Conservation (phyloP, 1,140 invertebrate species). For the Calephelis nemesis region DNA sequence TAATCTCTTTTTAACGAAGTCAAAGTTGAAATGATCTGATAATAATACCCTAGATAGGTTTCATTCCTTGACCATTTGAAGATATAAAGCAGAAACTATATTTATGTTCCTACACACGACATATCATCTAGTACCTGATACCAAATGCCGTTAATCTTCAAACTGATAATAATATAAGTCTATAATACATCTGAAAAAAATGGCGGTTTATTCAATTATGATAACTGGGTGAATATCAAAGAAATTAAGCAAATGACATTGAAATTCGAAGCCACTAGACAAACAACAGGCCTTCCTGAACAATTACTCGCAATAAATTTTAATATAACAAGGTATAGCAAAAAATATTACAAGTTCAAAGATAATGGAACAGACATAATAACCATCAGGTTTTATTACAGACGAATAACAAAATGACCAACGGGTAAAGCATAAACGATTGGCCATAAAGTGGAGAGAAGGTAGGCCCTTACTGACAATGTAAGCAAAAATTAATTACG, state of each 20-base stretch:
- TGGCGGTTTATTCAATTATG: not conserved
- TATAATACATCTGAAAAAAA: too few relatives aligned
- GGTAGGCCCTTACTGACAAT: constrained; percentile 50
- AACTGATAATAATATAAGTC: too few relatives aligned
- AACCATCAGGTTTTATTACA: constrained; percentile 67
- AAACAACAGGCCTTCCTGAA: not conserved
- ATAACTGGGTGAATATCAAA: not conserved
- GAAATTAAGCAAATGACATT: too few relatives aligned
- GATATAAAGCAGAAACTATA: too few relatives aligned
- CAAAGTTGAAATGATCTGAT: too few relatives aligned
- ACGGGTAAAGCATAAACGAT: constrained; percentile 58
- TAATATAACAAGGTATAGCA: constrained; percentile 36
- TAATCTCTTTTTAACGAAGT: too few relatives aligned
- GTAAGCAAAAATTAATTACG: constrained; percentile 34
- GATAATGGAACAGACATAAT: constrained; percentile 61
- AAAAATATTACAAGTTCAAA: constrained; percentile 41
- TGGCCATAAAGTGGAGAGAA: constrained; percentile 61
- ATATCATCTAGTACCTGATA: too few relatives aligned
- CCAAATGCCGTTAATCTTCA: too few relatives aligned
- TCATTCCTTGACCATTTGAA: too few relatives aligned
- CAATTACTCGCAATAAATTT: not conserved
- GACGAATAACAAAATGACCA: constrained; percentile 62
- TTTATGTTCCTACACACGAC: too few relatives aligned
- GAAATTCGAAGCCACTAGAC: too few relatives aligned
- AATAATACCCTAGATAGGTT: too few relatives aligned